Evolutionary conservation across 2,797 vertebrate genomes (phyloP).

Genomic region (Thaleichthys pacificus): DNA sequence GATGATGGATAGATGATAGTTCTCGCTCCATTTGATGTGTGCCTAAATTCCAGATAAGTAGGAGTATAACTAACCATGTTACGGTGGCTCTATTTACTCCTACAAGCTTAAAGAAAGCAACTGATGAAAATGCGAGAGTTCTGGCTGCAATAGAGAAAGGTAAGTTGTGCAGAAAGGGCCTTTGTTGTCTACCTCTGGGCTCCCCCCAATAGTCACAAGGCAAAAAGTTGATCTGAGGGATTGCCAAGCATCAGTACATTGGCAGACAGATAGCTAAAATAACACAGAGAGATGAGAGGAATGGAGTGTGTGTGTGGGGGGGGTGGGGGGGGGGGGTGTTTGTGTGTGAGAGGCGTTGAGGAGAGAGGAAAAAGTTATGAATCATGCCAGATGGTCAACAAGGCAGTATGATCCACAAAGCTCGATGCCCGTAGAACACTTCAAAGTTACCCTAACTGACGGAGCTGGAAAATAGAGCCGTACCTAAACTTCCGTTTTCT

Average conservation of each 20-base stretch:
- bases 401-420: background rate
- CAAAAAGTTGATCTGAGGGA: background rate
- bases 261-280: background rate
- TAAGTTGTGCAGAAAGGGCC: slow-evolving; percentile 41
- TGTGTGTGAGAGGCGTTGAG: background rate
- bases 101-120: background rate
- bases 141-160: slow-evolving; percentile 73
- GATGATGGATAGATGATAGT: too few relatives aligned
- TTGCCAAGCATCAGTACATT: background rate
- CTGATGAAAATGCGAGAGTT: slow-evolving; percentile 74
- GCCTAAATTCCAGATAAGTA: slow-evolving; percentile 40
- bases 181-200: background rate
- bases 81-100: background rate
- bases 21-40: background rate
- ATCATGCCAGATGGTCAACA: background rate
- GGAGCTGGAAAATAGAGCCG: too few relatives aligned
- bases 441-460: background rate
- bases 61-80: background rate
- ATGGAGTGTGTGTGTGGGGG: background rate
- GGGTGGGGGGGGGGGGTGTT: too few relatives aligned
- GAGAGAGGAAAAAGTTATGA: background rate
- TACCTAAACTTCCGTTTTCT: background rate
- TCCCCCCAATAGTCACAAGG: slow-evolving; percentile 1
- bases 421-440: background rate
- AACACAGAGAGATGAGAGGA: background rate